phyloP scores from a whole-genome alignment of 1,140 invertebrate species.

The Halyomorpha halys region DNA sequence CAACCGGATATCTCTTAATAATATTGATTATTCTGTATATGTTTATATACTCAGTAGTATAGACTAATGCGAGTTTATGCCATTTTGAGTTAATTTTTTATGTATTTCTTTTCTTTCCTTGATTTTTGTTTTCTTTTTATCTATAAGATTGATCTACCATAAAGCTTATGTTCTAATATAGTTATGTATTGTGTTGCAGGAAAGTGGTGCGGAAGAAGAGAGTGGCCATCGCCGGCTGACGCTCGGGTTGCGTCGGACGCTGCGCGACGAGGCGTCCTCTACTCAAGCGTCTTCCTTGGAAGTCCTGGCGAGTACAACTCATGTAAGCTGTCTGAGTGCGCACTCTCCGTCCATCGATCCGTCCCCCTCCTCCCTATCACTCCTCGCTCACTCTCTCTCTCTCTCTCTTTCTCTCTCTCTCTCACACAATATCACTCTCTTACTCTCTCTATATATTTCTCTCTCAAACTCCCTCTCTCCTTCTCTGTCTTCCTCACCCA shows the following conservation, averaged over 20 bases:
- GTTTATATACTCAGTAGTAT: too few relatives aligned
- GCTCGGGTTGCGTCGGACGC: conserved; percentile 56
- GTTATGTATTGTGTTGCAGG: conserved; percentile 44
- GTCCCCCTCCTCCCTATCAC: conserved; percentile 3
- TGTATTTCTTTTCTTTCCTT: too few relatives aligned
- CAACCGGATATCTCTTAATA: too few relatives aligned
- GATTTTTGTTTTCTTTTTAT: too few relatives aligned
- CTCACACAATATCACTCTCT: too few relatives aligned
- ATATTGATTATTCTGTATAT: too few relatives aligned
- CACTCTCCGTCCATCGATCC: conserved; percentile 22
- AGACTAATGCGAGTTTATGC: too few relatives aligned
- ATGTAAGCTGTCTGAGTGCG: conserved; percentile 18
- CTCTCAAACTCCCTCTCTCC: background rate
- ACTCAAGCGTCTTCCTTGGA: conserved; percentile 80
- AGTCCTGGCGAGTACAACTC: conserved; percentile 63
- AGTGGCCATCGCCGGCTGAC: conserved; percentile 76
- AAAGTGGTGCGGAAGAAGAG: conserved; percentile 78
- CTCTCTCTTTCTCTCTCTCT: conserved; percentile 1
- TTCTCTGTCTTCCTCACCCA: background rate
- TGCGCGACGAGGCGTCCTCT: conserved; percentile 63
- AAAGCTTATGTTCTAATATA: too few relatives aligned
- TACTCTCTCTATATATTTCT: background rate
- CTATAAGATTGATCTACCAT: too few relatives aligned
- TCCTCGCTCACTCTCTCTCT: conserved; percentile 1
- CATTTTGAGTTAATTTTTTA: too few relatives aligned